A percentile compares a stretch with the other conserved stretches of the same genome.
Evolutionary conservation across 1,140 invertebrate species (phyloP).

Genomic region (Hycleus phaleratus): DNA sequence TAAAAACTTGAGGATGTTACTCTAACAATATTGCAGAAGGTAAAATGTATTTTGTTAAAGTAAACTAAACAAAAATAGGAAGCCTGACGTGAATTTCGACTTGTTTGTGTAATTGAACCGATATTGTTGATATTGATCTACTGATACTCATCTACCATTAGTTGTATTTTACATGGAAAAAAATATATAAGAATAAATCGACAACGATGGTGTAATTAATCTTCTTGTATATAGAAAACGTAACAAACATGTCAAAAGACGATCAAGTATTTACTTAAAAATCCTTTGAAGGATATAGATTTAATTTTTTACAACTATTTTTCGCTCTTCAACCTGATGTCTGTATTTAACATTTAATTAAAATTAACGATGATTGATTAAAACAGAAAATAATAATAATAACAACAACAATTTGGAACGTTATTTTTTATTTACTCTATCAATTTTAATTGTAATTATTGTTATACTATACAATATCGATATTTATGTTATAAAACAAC

Average conservation of each 20-base stretch:
- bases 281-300: constrained; percentile 10
- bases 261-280: constrained; percentile 9
- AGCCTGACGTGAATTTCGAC: too few species aligned
- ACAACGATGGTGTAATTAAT: constrained; percentile 14
- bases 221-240: constrained; percentile 11
- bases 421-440: not conserved
- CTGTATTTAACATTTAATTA: constrained; percentile 11
- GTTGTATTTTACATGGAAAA: too few species aligned
- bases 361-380: constrained; percentile 13
- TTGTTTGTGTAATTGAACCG: too few species aligned
- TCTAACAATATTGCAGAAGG: too few species aligned
- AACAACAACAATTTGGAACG: not conserved
- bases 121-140: too few species aligned
- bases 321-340: constrained; percentile 2
- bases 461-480: too few species aligned
- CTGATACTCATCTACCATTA: too few species aligned
- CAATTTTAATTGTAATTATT: too few species aligned
- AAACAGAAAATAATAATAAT: constrained; percentile 8
- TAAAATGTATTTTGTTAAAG: too few species aligned
- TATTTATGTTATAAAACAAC: too few species aligned
- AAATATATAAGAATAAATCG: not conserved
- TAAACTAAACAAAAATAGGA: too few species aligned
- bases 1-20: too few species aligned
- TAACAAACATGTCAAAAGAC: constrained; percentile 14
- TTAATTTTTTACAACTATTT: constrained; percentile 12